These are phyloP conservation scores for Onychomys arenicola DNA, from an alignment of 2,797 vertebrate species.

Conservation along the genomic window DNA sequence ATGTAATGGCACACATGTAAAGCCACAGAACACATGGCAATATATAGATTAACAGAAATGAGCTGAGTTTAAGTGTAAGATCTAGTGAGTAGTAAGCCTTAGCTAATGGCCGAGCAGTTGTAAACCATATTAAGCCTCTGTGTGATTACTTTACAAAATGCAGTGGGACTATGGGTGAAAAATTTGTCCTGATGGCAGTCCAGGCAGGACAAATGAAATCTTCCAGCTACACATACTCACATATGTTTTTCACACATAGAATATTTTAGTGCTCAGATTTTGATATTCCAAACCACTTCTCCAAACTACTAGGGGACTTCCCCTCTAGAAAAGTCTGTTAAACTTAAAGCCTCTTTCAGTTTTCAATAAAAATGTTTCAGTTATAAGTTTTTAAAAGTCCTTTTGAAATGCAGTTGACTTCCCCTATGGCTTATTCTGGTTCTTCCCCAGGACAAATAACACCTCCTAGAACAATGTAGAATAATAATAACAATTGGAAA, in stretches of 20 bases:
- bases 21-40: no score
- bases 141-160: no score
- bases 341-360: conserved; percentile 42
- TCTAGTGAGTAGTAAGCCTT: no score
- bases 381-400: conserved; percentile 2
- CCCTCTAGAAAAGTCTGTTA: conserved; percentile 44
- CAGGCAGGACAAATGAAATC: no score
- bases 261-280: conserved; percentile 10
- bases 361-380: conserved; percentile 53
- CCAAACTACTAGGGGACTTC: background rate
- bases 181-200: no score
- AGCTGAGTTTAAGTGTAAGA: no score
- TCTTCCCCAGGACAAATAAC: conserved; percentile 38
- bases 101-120: no score
- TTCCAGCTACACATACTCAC: no score
- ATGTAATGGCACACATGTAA: no score
- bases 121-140: no score
- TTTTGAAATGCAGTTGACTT: conserved; percentile 64
- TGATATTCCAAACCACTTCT: conserved; percentile 57
- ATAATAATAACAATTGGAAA: conserved; percentile 13
- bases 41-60: no score
- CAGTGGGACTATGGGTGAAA: no score
- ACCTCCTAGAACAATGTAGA: conserved; percentile 8
- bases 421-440: conserved; percentile 1
- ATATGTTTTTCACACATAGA: background rate